Base-by-base conservation (phyloP, 92 coral and sea anemone species). In the Epizoanthus illoricatus region DNA sequence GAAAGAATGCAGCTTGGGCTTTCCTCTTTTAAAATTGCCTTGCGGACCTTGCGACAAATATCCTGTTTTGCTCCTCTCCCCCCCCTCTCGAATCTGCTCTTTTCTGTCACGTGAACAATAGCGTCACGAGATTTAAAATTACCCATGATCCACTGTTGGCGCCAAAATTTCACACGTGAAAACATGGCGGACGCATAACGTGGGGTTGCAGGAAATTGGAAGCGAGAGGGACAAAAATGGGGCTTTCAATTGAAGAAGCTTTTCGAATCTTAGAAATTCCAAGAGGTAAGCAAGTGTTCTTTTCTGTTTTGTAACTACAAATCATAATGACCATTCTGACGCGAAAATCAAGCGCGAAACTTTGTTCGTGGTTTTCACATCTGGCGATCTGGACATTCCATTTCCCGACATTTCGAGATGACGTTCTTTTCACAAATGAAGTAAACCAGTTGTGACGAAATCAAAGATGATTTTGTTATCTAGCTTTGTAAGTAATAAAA, bases 121-220 rank as follows among this genome's bases (percentile, higher is more conserved):
- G 23, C 68, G 84, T 91, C 92, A 91, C 90, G 92, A 86, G 95
- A 89, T 89, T 87, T 86, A 84, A 91, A 86, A 86, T 85, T 92
- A 82, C 97, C 97, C 97, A 92, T 84, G 80, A 84, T 83, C 49
- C 97, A 67, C 62, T 84, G 63, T 81, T 88, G 80, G 91, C 92
- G 80, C 89, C 92, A 85, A 93, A 84, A 78, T 67, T 64, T 76
- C 88, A 87, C 97, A 90, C 91, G 94, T 90, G 97, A 93, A 92
- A 88, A 87, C 83, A 92, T 92, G 97, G 97, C 94, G 92, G 92
- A 84, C 76, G 68, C 23, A 24, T 63, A 80, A 76, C 21, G 71
- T 64, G 73, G 13, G 55, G 68, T 71, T 19, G 79, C 63, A 78
- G 63, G 74, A 54, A 76, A 64, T 39, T 33, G 33, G 86, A 75